These are phyloP conservation scores for Dichetophora obliterata DNA, from an alignment of 2,888 invertebrate species.

Conservation along the genomic window DNA sequence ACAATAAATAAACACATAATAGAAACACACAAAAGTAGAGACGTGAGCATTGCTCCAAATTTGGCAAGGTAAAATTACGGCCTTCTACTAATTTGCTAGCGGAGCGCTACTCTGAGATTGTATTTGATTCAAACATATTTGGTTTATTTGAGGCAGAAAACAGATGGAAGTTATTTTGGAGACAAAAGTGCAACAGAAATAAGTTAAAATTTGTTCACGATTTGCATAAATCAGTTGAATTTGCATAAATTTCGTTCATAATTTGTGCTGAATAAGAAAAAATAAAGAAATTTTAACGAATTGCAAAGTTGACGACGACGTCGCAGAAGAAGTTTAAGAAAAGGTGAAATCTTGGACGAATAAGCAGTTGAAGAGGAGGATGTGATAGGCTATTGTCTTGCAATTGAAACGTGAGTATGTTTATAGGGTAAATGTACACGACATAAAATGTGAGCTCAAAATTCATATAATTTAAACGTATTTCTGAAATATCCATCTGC, in stretches of 20 bases:
- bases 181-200: conserved; percentile 7
- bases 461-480: too few species aligned
- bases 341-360: conserved; percentile 31
- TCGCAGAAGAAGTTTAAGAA: conserved; percentile 20
- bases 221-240: conserved; percentile 8
- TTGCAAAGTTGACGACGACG: conserved; percentile 27
- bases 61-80: background rate
- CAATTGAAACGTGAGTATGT: conserved; percentile 37
- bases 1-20: too few species aligned
- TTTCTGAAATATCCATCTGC: too few species aligned
- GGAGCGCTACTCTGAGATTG: conserved; percentile 10
- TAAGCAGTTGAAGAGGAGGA: conserved; percentile 33
- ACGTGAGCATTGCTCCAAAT: background rate
- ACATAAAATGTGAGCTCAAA: too few species aligned
- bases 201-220: conserved; percentile 12
- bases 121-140: background rate
- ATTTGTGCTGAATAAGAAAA: conserved; percentile 12
- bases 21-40: background rate
- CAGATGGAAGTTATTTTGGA: background rate
- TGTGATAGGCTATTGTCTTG: conserved; percentile 41
- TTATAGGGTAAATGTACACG: background rate
- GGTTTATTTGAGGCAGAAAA: background rate
- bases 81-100: background rate
- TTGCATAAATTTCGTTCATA: conserved; percentile 38
- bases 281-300: background rate